Percentiles rank a stretch among this genome's conserved stretches.
Evolutionary conservation across 35 echinoderm and acorn worm genomes (phyloP).

Genomic region (Ptychodera flava): DNA sequence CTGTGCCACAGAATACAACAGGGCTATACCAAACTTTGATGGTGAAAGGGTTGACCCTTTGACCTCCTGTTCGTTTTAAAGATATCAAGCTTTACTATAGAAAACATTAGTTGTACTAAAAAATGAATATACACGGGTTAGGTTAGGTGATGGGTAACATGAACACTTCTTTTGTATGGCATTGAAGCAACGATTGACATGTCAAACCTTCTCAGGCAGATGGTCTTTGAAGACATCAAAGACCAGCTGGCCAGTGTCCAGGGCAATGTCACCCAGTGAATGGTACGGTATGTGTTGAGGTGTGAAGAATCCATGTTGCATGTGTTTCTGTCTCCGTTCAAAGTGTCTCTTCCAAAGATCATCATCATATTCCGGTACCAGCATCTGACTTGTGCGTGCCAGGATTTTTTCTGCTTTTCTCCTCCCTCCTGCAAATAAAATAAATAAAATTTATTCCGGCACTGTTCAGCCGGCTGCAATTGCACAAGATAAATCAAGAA

Average conservation of each 20-base stretch:
- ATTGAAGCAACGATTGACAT: too few species aligned
- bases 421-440: not conserved
- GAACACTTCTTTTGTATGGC: too few species aligned
- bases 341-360: conserved; percentile 45
- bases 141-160: too few species aligned
- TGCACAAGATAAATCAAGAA: not conserved
- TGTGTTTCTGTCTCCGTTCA: conserved; percentile 46
- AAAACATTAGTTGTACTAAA: too few species aligned
- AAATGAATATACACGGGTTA: too few species aligned
- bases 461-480: too few species aligned
- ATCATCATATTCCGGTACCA: conserved; percentile 21
- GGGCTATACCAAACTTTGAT: too few species aligned
- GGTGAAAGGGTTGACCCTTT: too few species aligned
- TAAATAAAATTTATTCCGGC: too few species aligned
- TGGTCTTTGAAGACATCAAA: conserved; percentile 50
- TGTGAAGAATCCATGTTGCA: conserved; percentile 76
- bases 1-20: too few species aligned
- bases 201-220: conserved; percentile 74
- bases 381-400: conserved; percentile 36
- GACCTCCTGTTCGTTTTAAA: too few species aligned
- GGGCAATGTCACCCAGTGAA: conserved; percentile 63
- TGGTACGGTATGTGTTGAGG: conserved; percentile 61
- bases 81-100: too few species aligned
- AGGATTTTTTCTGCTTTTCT: not conserved
- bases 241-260: conserved; percentile 61